Conservation (phyloP, 2,888 invertebrate species). For the Drosophila borealis region DNA sequence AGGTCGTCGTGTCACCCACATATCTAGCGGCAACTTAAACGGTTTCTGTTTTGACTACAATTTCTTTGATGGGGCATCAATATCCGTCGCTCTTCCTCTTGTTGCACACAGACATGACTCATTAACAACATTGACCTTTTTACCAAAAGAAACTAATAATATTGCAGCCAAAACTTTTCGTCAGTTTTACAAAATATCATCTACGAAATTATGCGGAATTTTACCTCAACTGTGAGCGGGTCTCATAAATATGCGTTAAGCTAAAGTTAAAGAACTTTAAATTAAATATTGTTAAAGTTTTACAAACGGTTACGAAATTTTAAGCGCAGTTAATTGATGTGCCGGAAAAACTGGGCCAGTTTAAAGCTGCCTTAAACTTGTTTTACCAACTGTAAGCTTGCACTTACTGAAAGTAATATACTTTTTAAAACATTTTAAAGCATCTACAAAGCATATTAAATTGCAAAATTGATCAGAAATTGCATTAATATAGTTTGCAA, state of each 20-base stretch:
- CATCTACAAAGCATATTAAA: conserved; percentile 6
- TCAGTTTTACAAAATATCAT: neutral
- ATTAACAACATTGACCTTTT: conserved; percentile 47
- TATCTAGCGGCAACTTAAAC: conserved; percentile 37
- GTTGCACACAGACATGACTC: conserved; percentile 36
- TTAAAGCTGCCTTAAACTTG: neutral
- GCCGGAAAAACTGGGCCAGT: neutral
- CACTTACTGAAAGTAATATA: neutral
- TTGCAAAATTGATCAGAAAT: conserved; percentile 39
- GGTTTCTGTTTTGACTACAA: conserved; percentile 17
- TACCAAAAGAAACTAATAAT: conserved; percentile 36
- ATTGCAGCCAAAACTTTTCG: conserved; percentile 16
- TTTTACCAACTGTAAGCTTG: no score
- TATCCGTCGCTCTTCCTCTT: conserved; percentile 9
- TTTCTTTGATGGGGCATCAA: conserved; percentile 1
- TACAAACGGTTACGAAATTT: neutral
- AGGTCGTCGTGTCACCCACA: conserved; percentile 70
- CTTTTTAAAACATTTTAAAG: neutral
- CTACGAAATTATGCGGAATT: neutral
- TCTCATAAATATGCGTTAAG: conserved; percentile 8
- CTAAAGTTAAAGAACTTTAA: conserved; percentile 1
- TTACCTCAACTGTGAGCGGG: neutral
- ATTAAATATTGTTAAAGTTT: neutral
- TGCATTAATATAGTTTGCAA: conserved; percentile 14
- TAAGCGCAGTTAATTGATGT: conserved; percentile 4